Base-by-base conservation (phyloP, 2,113 vertebrate species). In the Halichoeres trimaculatus region DNA sequence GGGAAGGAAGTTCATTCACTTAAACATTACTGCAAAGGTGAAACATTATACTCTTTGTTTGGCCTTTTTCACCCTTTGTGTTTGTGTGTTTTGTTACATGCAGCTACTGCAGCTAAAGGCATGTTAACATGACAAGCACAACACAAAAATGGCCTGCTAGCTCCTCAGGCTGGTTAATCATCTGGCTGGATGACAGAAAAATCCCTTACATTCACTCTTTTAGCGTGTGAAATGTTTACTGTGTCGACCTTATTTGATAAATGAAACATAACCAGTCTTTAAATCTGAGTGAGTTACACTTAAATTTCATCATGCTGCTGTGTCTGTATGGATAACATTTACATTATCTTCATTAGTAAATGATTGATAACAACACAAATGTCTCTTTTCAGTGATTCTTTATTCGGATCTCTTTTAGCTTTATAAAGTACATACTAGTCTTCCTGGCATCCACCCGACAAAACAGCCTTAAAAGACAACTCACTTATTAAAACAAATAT, bases 21-120 rank as follows among this genome's bases (percentile, higher is more conserved):
- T 84, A 75, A 77, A 80, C 75, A 71, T 76, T 70, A 76, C 76
- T 59, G 80, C 11, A 47, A 84, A 90, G 69, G 52, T 82, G 78
- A 69, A 88, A 88, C 55, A 23, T 65, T 79, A 78, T 70, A 75
- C 56, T 23, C 43, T 67, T 22, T 71, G 43, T 76, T 64, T 66
- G 48, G 35, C 38, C 17, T 48, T 60, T 70, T 68, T 68, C 14
- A 78, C 38, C 53, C 52, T 72, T 77, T 68, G 83, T 41, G 35
- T 63, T 13, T 35, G 35, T 72, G n/a, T 68, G 58, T 70, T 78
- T 78, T 75, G 60, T 76, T 72, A 54, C 52, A 62, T 41, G 35
- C 58, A n/a, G 4, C 63, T 23, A 51, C 20, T 80, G 59, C 45
- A 40, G 70, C 70, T 72, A 12, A 70, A 86, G 66, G 70, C 63